Base-by-base conservation (phyloP, 1,140 invertebrate genomes). In the Drosophila ficusphila region DNA sequence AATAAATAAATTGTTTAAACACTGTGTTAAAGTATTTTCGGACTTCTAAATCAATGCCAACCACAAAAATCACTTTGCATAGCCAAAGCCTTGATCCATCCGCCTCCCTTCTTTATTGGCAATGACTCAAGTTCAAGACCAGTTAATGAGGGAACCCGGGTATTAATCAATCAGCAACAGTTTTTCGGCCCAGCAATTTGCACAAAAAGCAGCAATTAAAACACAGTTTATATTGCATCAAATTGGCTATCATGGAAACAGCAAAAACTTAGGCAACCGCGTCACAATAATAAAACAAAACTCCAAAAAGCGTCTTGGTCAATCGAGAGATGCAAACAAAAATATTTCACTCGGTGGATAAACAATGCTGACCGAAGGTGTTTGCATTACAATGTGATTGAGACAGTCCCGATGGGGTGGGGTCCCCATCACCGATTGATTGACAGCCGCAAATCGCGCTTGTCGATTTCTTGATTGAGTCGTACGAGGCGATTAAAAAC, bases 121-220 rank as follows among this genome's bases (percentile, higher is more conserved):
- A 42, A 42, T 67, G 64, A 67, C 64, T 67, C 64, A 67, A 67
- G 64, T 67, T 67, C 64, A 67, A 67, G 61, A 67, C 21, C 64
- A 38, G 46, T 27, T 41, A 67, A 33, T 41, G 46, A 52, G 64
- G 64, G 64, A 52, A 67, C 27, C 60, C 44, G 44, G 27, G 64
- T 52, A 67, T 67, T 52, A 67, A 67, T 67, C 64, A 67, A 67
- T 67, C 64, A 67, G 46, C 62, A 29, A 12, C 31, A 25, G 31
- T 29, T 51, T 71, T 39, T 61, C 51, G 34, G 58, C 62, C 42
- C 62, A 51, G 21, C 61, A 67, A 67, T 67, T 67, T 67, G 60
- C 62, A 67, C 60, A 68, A 71, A 71, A 83, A 69, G 54, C 61
- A 60, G 67, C 65, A 81, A 86, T 85, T 86, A 86, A 85, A 68